A percentile compares a stretch with the other conserved stretches of the same genome.
Evolutionary conservation across 2,888 invertebrate genomes (phyloP).

Genomic region (Polyommatus icarus): DNA sequence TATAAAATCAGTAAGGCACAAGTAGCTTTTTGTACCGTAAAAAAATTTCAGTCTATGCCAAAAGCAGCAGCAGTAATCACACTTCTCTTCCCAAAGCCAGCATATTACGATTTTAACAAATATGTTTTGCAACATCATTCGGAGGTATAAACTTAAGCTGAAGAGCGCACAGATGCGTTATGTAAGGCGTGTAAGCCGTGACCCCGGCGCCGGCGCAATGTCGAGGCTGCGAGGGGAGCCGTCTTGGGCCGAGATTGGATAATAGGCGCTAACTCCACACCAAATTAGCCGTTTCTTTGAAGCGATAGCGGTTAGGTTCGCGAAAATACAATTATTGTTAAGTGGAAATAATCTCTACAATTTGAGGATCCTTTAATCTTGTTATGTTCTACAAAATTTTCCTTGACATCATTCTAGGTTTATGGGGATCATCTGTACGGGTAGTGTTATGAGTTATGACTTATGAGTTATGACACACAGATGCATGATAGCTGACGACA

Average conservation of each 20-base stretch:
- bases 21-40: no score
- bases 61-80: neutral
- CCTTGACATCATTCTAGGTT: neutral
- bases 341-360: neutral
- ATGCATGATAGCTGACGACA: neutral
- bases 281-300: neutral
- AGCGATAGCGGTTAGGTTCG: neutral
- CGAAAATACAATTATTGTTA: neutral
- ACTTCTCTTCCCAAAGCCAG: neutral
- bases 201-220: conserved; percentile 5
- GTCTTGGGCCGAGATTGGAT: neutral
- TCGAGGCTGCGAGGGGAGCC: conserved; percentile 5
- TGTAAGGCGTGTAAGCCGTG: neutral
- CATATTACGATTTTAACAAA: neutral
- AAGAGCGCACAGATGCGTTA: neutral
- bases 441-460: neutral
- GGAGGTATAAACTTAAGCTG: neutral
- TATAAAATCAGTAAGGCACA: no score
- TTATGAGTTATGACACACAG: no score
- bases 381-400: neutral
- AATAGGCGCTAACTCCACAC: neutral
- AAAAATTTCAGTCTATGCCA: neutral
- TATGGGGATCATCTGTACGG: neutral
- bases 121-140: neutral
- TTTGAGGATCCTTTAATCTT: neutral